These are phyloP conservation scores for Xanthia togata DNA, from an alignment of 2,888 invertebrate genomes.

Conservation along the genomic window DNA sequence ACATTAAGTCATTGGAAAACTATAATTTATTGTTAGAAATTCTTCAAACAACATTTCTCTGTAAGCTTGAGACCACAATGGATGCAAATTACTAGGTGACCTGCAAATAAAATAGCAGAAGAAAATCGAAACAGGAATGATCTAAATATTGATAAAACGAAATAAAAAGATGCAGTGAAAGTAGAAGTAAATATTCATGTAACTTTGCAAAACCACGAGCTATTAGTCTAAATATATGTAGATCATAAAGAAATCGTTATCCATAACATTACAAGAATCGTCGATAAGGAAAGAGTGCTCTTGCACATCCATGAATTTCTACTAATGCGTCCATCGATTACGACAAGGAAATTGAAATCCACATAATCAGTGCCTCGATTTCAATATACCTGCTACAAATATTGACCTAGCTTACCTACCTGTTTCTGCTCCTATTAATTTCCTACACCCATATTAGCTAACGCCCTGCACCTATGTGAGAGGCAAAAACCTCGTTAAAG, in stretches of 20 bases:
- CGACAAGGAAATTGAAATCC: conserved; percentile 38
- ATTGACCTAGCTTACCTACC: conserved; percentile 30
- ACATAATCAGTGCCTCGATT: conserved; percentile 35
- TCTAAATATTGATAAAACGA: neutral
- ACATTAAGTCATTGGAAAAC: conserved; percentile 60
- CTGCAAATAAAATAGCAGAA: neutral
- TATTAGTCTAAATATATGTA: neutral
- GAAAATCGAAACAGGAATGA: neutral
- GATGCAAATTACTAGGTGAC: neutral
- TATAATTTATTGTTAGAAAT: conserved; percentile 63
- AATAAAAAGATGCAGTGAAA: neutral
- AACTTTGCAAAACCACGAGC: neutral
- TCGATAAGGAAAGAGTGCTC: neutral
- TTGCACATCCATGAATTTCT: conserved; percentile 16
- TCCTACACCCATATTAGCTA: conserved; percentile 65
- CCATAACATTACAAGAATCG: neutral
- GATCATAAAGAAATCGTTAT: neutral
- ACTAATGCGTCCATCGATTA: conserved; percentile 19
- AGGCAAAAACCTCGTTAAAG: conserved; percentile 65
- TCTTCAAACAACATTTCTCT: conserved; percentile 26
- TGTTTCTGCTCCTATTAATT: conserved; percentile 63
- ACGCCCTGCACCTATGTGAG: conserved; percentile 63
- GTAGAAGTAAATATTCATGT: neutral
- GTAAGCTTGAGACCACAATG: conserved; percentile 36
- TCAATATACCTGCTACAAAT: conserved; percentile 31